Evolutionary conservation across 2,797 vertebrate genomes (phyloP).

Genomic region (Pogoniulus pusillus): DNA sequence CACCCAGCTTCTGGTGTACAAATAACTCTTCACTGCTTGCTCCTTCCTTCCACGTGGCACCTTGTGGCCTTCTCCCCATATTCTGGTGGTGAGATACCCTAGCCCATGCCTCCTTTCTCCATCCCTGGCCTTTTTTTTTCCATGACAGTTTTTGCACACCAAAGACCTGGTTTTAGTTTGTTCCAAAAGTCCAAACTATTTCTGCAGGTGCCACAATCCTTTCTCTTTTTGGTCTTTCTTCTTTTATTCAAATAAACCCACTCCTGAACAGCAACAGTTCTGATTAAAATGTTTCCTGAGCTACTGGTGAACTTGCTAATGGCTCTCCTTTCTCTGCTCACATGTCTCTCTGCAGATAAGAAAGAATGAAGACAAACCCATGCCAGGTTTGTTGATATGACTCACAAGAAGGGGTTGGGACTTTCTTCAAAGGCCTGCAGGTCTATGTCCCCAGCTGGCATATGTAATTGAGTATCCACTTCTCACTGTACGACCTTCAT

Average conservation of each 20-base stretch:
- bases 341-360: neutral
- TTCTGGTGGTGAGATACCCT: no score
- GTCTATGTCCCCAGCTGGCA: neutral
- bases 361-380: neutral
- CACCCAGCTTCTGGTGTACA: neutral
- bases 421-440: neutral
- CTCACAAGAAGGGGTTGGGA: rapidly evolving
- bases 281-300: neutral
- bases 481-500: neutral
- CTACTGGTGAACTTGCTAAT: neutral
- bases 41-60: no score
- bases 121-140: neutral
- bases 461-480: neutral
- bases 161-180: neutral
- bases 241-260: no score
- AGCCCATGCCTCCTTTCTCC: neutral
- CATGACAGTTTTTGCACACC: neutral
- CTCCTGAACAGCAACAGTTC: neutral
- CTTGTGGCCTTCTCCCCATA: neutral
- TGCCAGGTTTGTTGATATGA: neutral
- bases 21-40: neutral
- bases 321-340: neutral
- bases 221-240: no score
- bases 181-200: neutral
- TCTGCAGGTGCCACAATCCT: neutral